Conservation (phyloP, 2,888 invertebrate species). For the Agonopterix subpropinquella region DNA sequence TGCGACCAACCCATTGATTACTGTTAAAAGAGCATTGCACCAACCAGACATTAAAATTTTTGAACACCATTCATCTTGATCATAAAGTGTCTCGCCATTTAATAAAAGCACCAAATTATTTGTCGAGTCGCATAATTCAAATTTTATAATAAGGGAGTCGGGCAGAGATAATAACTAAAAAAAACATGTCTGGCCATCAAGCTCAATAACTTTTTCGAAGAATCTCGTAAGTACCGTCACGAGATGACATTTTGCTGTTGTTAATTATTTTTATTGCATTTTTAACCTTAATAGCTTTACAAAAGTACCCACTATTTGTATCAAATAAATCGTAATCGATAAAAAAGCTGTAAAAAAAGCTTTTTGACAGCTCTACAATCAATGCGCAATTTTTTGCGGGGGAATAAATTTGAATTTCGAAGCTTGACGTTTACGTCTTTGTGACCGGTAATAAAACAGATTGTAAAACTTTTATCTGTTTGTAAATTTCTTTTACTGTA, state of each 20-base stretch:
- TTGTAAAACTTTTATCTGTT: neutral
- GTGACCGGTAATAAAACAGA: neutral
- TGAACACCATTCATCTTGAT: constrained; percentile 17
- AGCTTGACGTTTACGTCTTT: constrained; percentile 9
- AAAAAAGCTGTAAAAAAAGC: neutral
- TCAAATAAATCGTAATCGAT: constrained; percentile 2
- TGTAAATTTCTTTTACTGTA: neutral
- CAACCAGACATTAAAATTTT: too few relatives aligned
- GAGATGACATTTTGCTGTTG: constrained; percentile 7
- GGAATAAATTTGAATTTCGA: constrained; percentile 15
- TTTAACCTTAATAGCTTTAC: neutral
- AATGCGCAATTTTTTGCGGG: constrained; percentile 8
- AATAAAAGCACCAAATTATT: constrained; percentile 21
- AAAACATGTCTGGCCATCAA: constrained; percentile 13
- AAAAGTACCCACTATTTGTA: neutral
- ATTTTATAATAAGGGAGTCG: too few relatives aligned
- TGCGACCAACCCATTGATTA: too few relatives aligned
- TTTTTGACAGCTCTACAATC: constrained; percentile 1
- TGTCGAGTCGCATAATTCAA: constrained; percentile 23
- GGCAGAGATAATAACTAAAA: constrained; percentile 16
- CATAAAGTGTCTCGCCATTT: constrained; percentile 20
- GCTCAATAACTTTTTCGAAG: constrained; percentile 19
- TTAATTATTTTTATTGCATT: constrained; percentile 7
- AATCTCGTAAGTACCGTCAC: constrained; percentile 17
- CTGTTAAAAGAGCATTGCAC: too few relatives aligned